Conservation (phyloP, 2,113 vertebrate species). For the Chiloscyllium plagiosum region DNA sequence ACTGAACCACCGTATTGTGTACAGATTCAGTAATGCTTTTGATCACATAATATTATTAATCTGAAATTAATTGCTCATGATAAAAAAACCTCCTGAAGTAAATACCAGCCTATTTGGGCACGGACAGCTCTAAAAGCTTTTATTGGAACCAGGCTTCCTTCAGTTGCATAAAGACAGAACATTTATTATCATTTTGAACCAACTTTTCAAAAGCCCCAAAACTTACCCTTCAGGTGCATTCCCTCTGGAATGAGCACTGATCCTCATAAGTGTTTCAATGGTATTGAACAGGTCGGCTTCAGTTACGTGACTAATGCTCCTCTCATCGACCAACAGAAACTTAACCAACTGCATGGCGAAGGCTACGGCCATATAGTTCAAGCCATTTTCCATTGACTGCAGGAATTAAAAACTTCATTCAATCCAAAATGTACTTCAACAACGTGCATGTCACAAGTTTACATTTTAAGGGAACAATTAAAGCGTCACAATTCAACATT, state of each 20-base stretch:
- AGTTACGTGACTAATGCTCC: slow-evolving; percentile 87
- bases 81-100: neutral
- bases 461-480: neutral
- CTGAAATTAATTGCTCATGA: too few species aligned
- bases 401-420: neutral
- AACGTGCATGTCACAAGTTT: neutral
- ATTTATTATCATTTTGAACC: neutral
- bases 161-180: neutral
- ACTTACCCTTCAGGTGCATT: slow-evolving; percentile 94
- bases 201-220: neutral
- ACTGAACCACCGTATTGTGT: too few species aligned
- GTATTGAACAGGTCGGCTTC: slow-evolving; percentile 97
- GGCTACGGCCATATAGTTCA: slow-evolving; percentile 98
- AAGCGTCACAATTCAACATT: neutral
- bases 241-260: slow-evolving; percentile 94
- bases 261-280: slow-evolving; percentile 97
- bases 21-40: too few species aligned
- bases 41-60: too few species aligned
- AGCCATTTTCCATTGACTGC: slow-evolving; percentile 96
- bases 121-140: neutral
- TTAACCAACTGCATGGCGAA: slow-evolving; percentile 98
- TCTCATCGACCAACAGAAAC: slow-evolving; percentile 90
- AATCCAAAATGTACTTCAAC: neutral
- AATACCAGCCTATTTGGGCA: neutral
- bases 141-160: neutral